Conservation (phyloP, 1,140 invertebrate genomes). For the Aleiodes sp. region DNA sequence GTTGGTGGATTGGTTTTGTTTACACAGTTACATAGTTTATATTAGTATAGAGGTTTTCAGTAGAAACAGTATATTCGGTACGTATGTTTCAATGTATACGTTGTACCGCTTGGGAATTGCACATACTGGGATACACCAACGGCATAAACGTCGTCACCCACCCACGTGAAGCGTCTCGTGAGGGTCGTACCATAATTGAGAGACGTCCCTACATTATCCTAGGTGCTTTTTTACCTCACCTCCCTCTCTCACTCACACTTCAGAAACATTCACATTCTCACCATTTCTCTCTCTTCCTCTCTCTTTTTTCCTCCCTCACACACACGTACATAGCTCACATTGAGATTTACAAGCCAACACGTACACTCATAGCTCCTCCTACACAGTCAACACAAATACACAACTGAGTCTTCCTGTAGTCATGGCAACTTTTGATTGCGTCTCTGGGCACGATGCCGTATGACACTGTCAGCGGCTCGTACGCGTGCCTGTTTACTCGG, state of each 20-base stretch:
- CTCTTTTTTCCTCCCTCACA: neutral
- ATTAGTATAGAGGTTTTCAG: neutral
- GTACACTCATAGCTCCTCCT: neutral
- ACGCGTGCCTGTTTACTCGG: conserved; percentile 31
- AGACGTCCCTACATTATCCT: conserved; percentile 35
- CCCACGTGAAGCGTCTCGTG: conserved; percentile 14
- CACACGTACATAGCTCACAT: neutral
- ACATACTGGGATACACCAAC: neutral
- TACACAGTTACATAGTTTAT: conserved; percentile 1
- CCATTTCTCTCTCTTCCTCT: neutral
- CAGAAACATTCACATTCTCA: neutral
- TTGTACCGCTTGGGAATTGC: neutral
- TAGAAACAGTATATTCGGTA: neutral
- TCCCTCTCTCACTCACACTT: neutral
- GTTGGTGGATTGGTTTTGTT: neutral
- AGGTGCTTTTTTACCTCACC: neutral
- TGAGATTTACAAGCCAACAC: neutral
- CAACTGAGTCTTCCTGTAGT: conserved; percentile 42
- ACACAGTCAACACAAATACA: neutral
- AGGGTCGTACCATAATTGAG: conserved; percentile 35
- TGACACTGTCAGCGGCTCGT: neutral
- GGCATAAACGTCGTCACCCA: neutral
- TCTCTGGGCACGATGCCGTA: conserved; percentile 33
- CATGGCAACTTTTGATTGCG: conserved; percentile 61
- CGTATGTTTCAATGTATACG: neutral